Percentiles rank a stretch among this genome's conserved stretches.
Evolutionary conservation across 2,113 vertebrate species (phyloP).

Genomic region (Sebastes fasciatus): DNA sequence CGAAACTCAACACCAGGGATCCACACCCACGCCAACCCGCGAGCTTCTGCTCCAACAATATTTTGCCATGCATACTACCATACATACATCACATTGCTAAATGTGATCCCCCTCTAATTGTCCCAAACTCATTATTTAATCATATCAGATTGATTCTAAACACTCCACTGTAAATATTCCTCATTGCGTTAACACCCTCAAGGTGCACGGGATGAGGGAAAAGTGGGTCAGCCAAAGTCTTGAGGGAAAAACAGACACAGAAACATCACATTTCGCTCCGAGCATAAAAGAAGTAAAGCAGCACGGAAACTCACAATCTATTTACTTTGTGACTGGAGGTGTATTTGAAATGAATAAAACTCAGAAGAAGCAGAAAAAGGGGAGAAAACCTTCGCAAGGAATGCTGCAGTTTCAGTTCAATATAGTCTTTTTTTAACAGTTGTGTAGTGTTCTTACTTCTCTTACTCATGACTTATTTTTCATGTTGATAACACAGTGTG

Average conservation of each 20-base stretch:
- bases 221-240: conserved; percentile 80
- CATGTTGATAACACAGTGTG: conserved; percentile 35
- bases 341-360: conserved; percentile 66
- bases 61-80: conserved; percentile 18
- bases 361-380: conserved; percentile 29
- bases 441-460: conserved; percentile 1
- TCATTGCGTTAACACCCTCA: conserved; percentile 53
- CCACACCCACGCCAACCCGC: neutral
- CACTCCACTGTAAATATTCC: conserved; percentile 74
- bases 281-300: conserved; percentile 73
- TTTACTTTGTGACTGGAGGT: conserved; percentile 76
- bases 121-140: conserved; percentile 80
- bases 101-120: conserved; percentile 61
- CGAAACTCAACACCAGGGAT: neutral
- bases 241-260: conserved; percentile 69
- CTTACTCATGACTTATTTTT: conserved; percentile 29
- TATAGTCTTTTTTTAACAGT: conserved; percentile 11
- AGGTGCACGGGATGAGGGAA: conserved; percentile 64
- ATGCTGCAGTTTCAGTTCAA: conserved; percentile 39
- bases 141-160: conserved; percentile 74
- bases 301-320: conserved; percentile 69
- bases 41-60: neutral
- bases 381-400: conserved; percentile 31
- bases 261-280: conserved; percentile 67
- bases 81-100: conserved; percentile 32